Base-by-base conservation (phyloP, 2,797 vertebrate genomes). In the Hypotaenidia okinawae region DNA sequence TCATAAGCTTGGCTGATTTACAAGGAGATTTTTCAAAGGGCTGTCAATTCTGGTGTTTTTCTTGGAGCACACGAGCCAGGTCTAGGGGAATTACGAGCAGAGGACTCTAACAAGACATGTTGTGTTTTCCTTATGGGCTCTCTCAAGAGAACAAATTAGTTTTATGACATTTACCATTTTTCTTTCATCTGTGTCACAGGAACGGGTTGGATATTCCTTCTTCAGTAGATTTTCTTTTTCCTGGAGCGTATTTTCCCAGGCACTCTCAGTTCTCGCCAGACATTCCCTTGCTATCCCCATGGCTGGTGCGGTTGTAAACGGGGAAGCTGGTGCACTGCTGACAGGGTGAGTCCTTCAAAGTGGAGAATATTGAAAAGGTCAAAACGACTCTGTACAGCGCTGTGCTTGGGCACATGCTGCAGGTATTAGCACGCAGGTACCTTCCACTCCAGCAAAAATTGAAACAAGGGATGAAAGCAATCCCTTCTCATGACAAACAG, bases 361-460 rank as follows among this genome's bases (percentile, higher is more conserved):
- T 61, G 43, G 10, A 63, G 75, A 95, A 88, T 89, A 57, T 32
- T 85, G 84, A 88, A 95, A 96, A 97, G 89, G 95, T 96, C 86
- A 90, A 33, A 95, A 10, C 23, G 75, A 37, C 84, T 75, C 69
- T 57, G 16, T 77, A 70, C 32, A 67, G 77, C 63, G 13, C 18
- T 23, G 55, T 67, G 84, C 62, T 47, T 81, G 43, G 33, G 63
- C 32, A 33, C 62, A 13, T 24, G 1, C 41, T 43, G 57, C 4
- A 5, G 57, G n/a, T 41, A 87, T 93, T 93, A 84, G 41, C 57
- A 78, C 77, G 86, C 84, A 55, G 27, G 11, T 47, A 28, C 49
- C 75, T 94, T 95, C 73, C 54, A 24, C 57, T 58, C 58, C 28
- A 52, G 81, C 39, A 80, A 47, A 84, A 55, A 59, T 33, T 39